These are phyloP conservation scores for Meloe dianella DNA, from an alignment of 2,888 invertebrate species.

Conservation along the genomic window DNA sequence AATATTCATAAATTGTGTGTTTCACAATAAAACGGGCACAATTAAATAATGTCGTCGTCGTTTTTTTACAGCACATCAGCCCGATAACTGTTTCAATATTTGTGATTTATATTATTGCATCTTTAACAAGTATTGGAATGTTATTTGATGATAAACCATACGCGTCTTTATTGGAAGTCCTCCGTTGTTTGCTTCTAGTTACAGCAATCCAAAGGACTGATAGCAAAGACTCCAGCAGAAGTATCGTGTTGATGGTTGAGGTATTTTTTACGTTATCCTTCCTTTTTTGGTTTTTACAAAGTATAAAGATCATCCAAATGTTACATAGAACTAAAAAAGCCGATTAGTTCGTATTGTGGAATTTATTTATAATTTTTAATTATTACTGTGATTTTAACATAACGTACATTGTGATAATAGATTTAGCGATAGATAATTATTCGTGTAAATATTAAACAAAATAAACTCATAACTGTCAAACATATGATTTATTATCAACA, in stretches of 20 bases:
- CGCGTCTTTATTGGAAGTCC: slow-evolving; percentile 68
- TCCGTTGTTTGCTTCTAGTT: slow-evolving; percentile 69
- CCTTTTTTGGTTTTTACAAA: slow-evolving; percentile 70
- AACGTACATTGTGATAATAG: slow-evolving; percentile 1
- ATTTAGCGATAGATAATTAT: neutral
- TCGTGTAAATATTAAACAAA: neutral
- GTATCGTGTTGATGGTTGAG: slow-evolving; percentile 62
- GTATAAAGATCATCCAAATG: slow-evolving; percentile 65
- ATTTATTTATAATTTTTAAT: neutral
- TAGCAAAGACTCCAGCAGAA: slow-evolving; percentile 53
- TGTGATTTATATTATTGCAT: slow-evolving; percentile 70
- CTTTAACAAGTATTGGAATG: slow-evolving; percentile 73
- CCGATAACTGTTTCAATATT: slow-evolving; percentile 66
- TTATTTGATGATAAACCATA: slow-evolving; percentile 71
- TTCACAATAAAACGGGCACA: too few species aligned
- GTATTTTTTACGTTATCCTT: slow-evolving; percentile 67
- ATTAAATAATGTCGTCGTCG: too few species aligned
- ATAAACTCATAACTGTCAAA: slow-evolving; percentile 3
- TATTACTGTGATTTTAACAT: neutral
- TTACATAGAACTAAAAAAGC: slow-evolving; percentile 54
- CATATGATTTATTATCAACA: neutral
- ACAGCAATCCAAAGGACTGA: slow-evolving; percentile 58
- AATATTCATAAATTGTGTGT: too few species aligned
- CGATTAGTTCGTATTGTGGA: neutral
- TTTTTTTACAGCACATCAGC: slow-evolving; percentile 66